Conservation (phyloP, 1,140 invertebrate genomes). For the Brachionus paranguensis region DNA sequence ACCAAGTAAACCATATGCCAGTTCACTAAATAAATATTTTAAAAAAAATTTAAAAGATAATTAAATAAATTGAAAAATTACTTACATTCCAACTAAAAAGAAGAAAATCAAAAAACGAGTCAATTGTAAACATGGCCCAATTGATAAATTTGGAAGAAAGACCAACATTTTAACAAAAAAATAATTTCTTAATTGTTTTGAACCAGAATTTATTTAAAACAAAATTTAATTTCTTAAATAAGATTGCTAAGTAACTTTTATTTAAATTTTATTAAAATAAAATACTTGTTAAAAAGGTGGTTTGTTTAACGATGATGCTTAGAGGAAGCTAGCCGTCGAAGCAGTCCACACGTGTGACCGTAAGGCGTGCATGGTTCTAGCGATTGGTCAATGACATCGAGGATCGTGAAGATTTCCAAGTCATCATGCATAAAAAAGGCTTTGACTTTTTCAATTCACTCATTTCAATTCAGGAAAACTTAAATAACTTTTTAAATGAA, state of each 20-base stretch:
- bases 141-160: neutral
- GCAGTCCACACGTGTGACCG: too few species aligned
- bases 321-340: too few species aligned
- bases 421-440: too few species aligned
- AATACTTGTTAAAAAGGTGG: neutral
- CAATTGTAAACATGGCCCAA: neutral
- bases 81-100: neutral
- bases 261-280: neutral
- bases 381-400: too few species aligned
- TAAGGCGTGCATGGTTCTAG: too few species aligned
- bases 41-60: neutral
- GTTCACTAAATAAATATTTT: neutral
- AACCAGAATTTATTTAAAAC: neutral
- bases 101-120: neutral
- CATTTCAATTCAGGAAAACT: too few species aligned
- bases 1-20: neutral
- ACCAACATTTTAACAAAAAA: neutral
- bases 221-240: neutral
- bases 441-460: too few species aligned
- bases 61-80: neutral
- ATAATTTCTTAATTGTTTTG: neutral
- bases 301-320: too few species aligned
- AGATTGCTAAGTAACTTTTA: neutral
- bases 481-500: too few species aligned
- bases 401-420: too few species aligned